These are phyloP conservation scores for Whitmania pigra DNA, from an alignment of 1,140 invertebrate genomes.

Conservation along the genomic window DNA sequence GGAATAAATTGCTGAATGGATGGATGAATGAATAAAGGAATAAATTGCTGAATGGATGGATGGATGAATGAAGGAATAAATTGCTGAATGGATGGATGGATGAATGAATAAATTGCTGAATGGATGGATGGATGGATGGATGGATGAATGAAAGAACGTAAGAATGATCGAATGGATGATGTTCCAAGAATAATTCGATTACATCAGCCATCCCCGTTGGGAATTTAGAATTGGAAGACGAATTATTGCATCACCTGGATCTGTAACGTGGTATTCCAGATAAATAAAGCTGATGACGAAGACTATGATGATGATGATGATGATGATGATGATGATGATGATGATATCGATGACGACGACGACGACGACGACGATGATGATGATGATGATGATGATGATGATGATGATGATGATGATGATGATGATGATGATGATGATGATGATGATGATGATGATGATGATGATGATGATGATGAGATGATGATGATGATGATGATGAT, in stretches of 20 bases:
- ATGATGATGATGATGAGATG: slow-evolving; percentile 2
- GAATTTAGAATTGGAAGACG: neutral
- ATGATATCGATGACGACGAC: too few relatives aligned
- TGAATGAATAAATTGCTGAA: neutral
- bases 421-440: neutral
- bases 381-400: neutral
- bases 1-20: too few relatives aligned
- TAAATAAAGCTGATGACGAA: neutral
- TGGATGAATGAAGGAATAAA: neutral
- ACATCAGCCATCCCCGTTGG: neutral
- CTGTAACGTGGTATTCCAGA: neutral
- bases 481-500: neutral
- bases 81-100: neutral
- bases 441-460: neutral
- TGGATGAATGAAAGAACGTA: neutral
- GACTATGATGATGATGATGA: neutral
- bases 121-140: neutral
- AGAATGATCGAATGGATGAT: neutral
- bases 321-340: neutral
- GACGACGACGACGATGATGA: too few relatives aligned
- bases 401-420: neutral
- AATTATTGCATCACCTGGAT: too few relatives aligned
- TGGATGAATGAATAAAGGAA: neutral
- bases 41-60: neutral
- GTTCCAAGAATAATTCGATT: neutral